Percentiles rank a stretch among this genome's conserved stretches.
Conservation (phyloP, 2,888 invertebrate genomes). For the Sipunculus nudus region DNA sequence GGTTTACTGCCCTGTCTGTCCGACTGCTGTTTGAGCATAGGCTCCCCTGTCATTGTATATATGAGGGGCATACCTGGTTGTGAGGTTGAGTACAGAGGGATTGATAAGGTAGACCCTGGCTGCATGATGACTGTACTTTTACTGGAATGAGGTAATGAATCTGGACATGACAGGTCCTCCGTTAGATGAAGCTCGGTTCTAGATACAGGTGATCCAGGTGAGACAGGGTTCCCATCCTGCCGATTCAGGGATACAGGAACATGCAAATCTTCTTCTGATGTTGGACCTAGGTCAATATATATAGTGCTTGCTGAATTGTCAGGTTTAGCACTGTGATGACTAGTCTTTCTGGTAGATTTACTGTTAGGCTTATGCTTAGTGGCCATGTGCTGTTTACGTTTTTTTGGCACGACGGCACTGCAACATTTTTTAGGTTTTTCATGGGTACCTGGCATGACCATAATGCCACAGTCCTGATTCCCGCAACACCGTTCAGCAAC, state of each 20-base stretch:
- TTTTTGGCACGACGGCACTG: constrained; percentile 59
- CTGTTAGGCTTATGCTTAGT: constrained; percentile 32
- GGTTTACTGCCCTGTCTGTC: too few species aligned
- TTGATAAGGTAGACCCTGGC: constrained; percentile 48
- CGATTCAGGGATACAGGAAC: constrained; percentile 29
- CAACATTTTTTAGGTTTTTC: constrained; percentile 55
- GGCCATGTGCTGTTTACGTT: constrained; percentile 59
- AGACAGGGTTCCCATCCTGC: too few species aligned
- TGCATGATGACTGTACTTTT: constrained; percentile 42
- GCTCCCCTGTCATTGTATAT: too few species aligned
- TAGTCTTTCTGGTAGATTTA: too few species aligned
- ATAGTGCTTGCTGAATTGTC: constrained; percentile 36
- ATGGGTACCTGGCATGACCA: constrained; percentile 51
- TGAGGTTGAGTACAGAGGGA: constrained; percentile 44
- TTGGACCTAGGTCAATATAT: constrained; percentile 48
- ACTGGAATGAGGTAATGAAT: too few species aligned
- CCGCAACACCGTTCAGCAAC: constrained; percentile 41
- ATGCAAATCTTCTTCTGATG: constrained; percentile 41
- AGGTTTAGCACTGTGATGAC: too few species aligned
- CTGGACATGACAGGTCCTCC: too few species aligned
- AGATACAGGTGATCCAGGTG: too few species aligned
- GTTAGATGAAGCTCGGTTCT: too few species aligned
- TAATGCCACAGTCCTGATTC: constrained; percentile 50
- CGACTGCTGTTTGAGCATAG: too few species aligned
- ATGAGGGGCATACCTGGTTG: too few species aligned